Base-by-base conservation (phyloP, 2,113 vertebrate species). In the Psilopogon haemacephalus region DNA sequence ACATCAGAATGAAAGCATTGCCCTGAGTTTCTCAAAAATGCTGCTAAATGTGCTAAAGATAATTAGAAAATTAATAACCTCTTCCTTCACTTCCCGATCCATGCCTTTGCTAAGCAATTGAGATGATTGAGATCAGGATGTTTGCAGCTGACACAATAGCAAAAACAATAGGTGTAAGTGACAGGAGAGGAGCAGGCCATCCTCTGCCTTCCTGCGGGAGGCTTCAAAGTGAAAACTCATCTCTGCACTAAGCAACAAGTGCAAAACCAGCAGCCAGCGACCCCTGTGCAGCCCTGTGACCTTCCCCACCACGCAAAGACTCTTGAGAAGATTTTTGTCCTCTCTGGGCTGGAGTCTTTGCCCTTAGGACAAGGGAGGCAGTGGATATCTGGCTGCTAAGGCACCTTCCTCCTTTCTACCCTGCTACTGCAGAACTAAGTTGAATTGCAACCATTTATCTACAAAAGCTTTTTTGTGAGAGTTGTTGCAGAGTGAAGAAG, bases 401-500 rank as follows among this genome's bases (percentile, higher is more conserved):
- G 21, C 21, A 74, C 42, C 75, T 64, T 37, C 37, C 46, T 38
- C 32, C 59, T 46, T 87, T 40, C 40, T 37, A 21, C 33, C 5
- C 48, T 37, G 12, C 55, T 54, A 23, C 28, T 60, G 60, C 56
- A 60, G 33, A 65, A 38, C 42, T 68, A 30, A 80, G 19, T 60
- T 9, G 12, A 63, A 18, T 18, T 30, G 18, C 33, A 32, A 77
- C 24, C 16, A 20, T 60, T 70, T 37, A 20, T 64, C 44, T 7
- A 26, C 52, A 56, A 60, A 16, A 10, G 9, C 9, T 18, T 50
- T 74, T 69, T 26, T 48, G 30, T 72, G 52, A 42, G 70, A 81
- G 32, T 27, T 1, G 0, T 8, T 30, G 50, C 0, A 3, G 5
- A 20, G 7, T 9, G 12, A 4, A 5, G 11, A 17, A 64, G 56